Conservation (phyloP, 2,797 vertebrate species). For the Brachymystax lenok region DNA sequence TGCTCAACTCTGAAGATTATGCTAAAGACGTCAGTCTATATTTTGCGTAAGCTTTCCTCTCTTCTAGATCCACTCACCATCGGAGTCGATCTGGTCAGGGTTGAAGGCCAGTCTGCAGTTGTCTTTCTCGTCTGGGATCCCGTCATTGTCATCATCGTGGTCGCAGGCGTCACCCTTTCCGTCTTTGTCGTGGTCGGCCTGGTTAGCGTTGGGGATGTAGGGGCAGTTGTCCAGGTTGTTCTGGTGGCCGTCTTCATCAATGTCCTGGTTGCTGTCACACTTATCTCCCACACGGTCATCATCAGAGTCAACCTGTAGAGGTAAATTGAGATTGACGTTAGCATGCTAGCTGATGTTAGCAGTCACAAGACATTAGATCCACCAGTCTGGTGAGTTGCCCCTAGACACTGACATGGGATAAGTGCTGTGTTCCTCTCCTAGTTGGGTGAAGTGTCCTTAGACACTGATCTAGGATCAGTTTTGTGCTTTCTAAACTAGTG, state of each 20-base stretch:
- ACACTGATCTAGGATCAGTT: too few relatives aligned
- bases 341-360: background rate
- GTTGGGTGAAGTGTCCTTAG: too few relatives aligned
- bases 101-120: conserved; percentile 94
- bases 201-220: conserved; percentile 95
- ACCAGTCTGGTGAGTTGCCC: background rate
- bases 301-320: conserved; percentile 87
- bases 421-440: too few relatives aligned
- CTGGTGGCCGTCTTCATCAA: conserved; percentile 97
- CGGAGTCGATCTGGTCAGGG: conserved; percentile 90
- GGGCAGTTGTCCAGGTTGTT: conserved; percentile 99
- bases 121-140: conserved; percentile 95
- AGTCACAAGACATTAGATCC: background rate
- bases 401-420: too few relatives aligned
- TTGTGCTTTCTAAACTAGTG: too few relatives aligned
- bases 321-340: too few relatives aligned
- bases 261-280: conserved; percentile 97
- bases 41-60: too few relatives aligned
- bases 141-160: conserved; percentile 95
- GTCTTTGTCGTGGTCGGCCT: conserved; percentile 96
- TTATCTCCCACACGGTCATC: conserved; percentile 93
- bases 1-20: too few relatives aligned
- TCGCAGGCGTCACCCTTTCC: conserved; percentile 97
- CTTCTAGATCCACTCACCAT: conserved; percentile 77
- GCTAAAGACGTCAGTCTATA: too few relatives aligned